phyloP scores from a whole-genome alignment of 2,797 vertebrate species.

The Sebastes hopkinsi region DNA sequence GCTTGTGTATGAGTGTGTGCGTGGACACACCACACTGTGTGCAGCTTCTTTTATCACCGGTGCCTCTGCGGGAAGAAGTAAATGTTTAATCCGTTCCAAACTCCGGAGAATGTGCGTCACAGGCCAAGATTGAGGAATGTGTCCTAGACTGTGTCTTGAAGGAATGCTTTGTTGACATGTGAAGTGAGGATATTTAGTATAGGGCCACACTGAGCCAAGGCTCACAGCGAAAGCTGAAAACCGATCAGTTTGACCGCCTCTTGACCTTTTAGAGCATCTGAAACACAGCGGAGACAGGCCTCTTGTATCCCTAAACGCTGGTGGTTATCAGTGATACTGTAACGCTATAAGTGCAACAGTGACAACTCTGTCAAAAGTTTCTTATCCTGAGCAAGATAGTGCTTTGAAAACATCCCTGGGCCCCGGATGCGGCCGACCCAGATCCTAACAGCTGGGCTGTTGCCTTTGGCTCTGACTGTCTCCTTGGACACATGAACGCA shows the following conservation, averaged over 20 bases:
- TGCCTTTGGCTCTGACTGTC: slow-evolving; percentile 62
- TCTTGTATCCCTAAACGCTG: background rate
- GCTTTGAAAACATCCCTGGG: slow-evolving; percentile 47
- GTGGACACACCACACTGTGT: slow-evolving; percentile 1
- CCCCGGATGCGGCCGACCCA: slow-evolving; percentile 37
- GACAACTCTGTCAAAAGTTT: slow-evolving; percentile 16
- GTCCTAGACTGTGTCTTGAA: slow-evolving; percentile 44
- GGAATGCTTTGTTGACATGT: slow-evolving; percentile 59
- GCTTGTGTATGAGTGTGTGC: slow-evolving; percentile 11
- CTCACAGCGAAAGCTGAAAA: slow-evolving; percentile 21
- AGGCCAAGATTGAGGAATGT: slow-evolving; percentile 58
- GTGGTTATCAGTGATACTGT: background rate
- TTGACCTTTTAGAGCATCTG: slow-evolving; percentile 18
- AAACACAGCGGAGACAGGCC: background rate
- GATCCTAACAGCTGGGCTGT: slow-evolving; percentile 68
- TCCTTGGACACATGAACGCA: slow-evolving; percentile 60
- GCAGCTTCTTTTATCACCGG: slow-evolving; percentile 18
- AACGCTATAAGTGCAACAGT: background rate
- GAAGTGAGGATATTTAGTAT: slow-evolving; percentile 31
- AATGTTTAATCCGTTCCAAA: slow-evolving; percentile 53
- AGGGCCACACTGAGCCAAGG: slow-evolving; percentile 4
- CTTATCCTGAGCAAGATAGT: slow-evolving; percentile 3
- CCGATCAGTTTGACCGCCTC: slow-evolving; percentile 20
- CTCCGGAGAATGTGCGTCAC: slow-evolving; percentile 39
- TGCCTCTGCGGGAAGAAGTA: slow-evolving; percentile 25